These are phyloP conservation scores for Gulo gulo DNA, from an alignment of 2,113 vertebrate species.

Conservation along the genomic window DNA sequence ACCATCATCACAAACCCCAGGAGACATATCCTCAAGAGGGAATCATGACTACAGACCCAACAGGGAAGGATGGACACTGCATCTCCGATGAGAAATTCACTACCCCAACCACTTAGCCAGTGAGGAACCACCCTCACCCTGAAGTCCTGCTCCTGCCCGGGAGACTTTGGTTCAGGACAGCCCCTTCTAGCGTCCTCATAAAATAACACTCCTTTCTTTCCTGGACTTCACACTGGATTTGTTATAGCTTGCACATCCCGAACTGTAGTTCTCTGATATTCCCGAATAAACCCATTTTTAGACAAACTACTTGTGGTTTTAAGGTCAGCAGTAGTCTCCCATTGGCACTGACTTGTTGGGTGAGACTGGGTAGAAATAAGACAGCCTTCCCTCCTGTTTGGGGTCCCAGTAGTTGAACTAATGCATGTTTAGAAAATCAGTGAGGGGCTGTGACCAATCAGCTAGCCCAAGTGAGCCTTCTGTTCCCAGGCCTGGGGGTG, in stretches of 20 bases:
- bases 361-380: not conserved
- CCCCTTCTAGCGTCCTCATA: not conserved
- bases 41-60: not conserved
- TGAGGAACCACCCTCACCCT: accelerated
- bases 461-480: not conserved
- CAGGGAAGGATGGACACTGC: not conserved
- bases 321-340: not conserved
- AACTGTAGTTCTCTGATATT: not conserved
- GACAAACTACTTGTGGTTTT: not conserved
- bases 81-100: accelerated
- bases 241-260: accelerated
- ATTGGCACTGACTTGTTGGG: not conserved
- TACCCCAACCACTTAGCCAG: not conserved
- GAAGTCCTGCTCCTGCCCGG: not conserved
- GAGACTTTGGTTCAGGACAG: not conserved
- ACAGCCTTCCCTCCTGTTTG: not conserved
- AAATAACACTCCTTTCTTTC: too few relatives aligned
- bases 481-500: not conserved
- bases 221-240: not conserved
- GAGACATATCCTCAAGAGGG: not conserved
- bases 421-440: not conserved
- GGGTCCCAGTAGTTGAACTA: not conserved
- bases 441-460: not conserved
- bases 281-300: not conserved
- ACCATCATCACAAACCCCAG: not conserved